Evolutionary conservation across 2,113 vertebrate genomes (phyloP), one percentile per base, ranked within the genome.

Genomic region (Notarius lentiginosus): DNA sequence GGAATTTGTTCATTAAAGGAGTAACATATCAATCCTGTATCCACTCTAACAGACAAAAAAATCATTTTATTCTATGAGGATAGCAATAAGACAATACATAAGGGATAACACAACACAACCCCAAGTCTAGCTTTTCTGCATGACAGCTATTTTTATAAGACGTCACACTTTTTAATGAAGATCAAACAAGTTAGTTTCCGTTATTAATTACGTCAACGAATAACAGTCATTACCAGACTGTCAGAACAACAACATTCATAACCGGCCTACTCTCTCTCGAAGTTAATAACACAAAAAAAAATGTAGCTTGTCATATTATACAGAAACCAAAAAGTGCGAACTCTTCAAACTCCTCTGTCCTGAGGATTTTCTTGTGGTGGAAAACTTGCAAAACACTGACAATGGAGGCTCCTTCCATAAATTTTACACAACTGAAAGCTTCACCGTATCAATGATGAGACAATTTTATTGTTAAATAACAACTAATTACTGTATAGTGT

Each of bases 1-100:
- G 94, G 55, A 66, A 27, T 87, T 82, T 85, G 41, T 47, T 89
- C 10, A 41, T 55, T 84, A 79, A 86, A 61, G 75, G 22, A 81
- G 61, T 81, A 22, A 65, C 20, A 63, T 72, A 53, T 55, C 22
- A 80, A 60, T 11, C 14, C 14, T 55, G 51, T 49, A 27, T 79
- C 24, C n/a, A 27, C 3, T 51, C 22, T 41, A 41, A 41, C n/a
- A 5, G 24, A 18, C 0, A 41, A 7, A 41, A 41, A 41, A 41
- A 20, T 53, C 11, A 55, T 55, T 80, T 58, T 17, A 58, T 5
- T 0, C 20, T 12, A 47, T 20, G 34, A 73, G 5, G 7, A 73
- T 47, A 20, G 17, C 1, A 7, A 47, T 47, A 18, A 41, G 30
- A 41, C 27, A 34, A 30, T 15, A 68, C 66, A 68, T 34, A 15